Evolutionary conservation across 35 echinoderm and acorn worm genomes (phyloP).

Genomic region (Apostichopus californicus): DNA sequence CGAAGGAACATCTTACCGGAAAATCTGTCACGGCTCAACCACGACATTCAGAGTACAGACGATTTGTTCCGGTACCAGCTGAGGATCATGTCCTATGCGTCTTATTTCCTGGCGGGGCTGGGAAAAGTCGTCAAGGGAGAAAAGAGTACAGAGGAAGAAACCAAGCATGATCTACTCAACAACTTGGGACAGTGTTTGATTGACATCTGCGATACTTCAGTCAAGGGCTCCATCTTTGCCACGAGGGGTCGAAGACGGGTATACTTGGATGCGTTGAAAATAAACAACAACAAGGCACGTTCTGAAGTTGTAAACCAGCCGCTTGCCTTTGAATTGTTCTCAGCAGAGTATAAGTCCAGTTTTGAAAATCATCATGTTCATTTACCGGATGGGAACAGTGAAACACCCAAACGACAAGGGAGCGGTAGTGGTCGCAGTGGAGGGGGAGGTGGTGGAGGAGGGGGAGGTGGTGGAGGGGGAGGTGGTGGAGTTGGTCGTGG

Average conservation of each 20-base stretch:
- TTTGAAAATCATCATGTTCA: not conserved
- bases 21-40: not conserved
- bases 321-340: not conserved
- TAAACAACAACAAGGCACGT: not conserved
- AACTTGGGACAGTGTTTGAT: constrained; percentile 22
- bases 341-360: not conserved
- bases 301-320: constrained; percentile 9
- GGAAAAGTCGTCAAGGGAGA: constrained; percentile 15
- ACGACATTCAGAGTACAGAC: not conserved
- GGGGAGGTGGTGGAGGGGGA: not conserved
- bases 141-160: not conserved
- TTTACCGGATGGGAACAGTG: not conserved
- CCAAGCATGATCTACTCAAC: not conserved
- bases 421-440: not conserved
- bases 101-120: not conserved
- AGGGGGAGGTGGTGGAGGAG: not conserved
- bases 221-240: not conserved
- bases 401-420: not conserved
- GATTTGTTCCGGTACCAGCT: not conserved
- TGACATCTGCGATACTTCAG: not conserved
- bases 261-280: not conserved
- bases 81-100: constrained; percentile 27
- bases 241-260: not conserved
- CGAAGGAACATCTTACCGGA: not conserved
- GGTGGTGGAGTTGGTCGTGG: not conserved